These are phyloP conservation scores for Halcyon chelicuti DNA, from an alignment of 2,797 vertebrate species.

Conservation along the genomic window DNA sequence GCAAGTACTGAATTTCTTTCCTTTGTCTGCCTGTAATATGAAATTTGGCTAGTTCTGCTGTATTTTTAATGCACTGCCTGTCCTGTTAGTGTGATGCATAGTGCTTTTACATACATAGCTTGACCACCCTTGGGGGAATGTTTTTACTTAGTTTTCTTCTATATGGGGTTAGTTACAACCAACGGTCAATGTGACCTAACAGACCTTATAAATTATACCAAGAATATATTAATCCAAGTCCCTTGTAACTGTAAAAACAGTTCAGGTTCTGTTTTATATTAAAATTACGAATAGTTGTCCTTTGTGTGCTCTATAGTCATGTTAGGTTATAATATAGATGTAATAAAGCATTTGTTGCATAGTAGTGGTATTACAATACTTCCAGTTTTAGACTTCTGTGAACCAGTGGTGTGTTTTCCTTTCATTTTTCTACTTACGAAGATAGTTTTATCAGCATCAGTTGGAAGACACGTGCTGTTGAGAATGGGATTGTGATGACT, in stretches of 20 bases:
- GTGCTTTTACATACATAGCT: background rate
- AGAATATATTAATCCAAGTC: background rate
- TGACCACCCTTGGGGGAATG: background rate
- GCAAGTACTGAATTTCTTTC: slow-evolving; percentile 8
- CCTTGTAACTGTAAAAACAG: background rate
- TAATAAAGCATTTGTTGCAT: background rate
- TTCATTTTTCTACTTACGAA: background rate
- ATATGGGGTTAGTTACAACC: background rate
- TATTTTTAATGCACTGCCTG: background rate
- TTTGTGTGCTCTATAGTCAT: background rate
- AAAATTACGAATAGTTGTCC: background rate
- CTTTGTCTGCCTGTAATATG: background rate
- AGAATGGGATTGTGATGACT: background rate
- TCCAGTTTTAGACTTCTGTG: background rate
- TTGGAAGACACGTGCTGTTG: background rate
- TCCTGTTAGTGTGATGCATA: background rate
- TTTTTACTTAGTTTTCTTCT: background rate
- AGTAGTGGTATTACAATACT: background rate
- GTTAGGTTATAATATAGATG: background rate
- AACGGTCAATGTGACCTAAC: background rate
- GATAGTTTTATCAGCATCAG: background rate
- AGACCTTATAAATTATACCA: background rate
- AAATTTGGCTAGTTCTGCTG: background rate
- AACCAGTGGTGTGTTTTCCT: background rate
- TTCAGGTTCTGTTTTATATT: background rate